These are phyloP conservation scores for Drosophila nigrodunni DNA, from an alignment of 1,140 invertebrate species.

Conservation along the genomic window DNA sequence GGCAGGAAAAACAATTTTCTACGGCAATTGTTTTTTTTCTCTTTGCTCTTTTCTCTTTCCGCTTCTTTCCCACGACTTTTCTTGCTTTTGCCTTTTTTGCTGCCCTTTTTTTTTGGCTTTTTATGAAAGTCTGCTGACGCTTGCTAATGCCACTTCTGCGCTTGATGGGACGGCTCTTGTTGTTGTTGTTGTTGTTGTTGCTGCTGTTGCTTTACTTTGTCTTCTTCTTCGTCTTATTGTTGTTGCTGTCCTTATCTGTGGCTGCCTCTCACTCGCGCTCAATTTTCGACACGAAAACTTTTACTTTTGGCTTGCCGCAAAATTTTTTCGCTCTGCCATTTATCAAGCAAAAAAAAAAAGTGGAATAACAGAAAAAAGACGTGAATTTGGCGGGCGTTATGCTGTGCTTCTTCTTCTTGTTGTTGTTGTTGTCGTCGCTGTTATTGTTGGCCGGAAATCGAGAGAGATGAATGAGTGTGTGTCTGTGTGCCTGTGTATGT, in stretches of 20 bases:
- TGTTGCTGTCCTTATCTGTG: conserved; percentile 40
- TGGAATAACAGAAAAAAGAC: not conserved
- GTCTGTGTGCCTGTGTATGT: not conserved
- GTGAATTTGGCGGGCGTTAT: conserved; percentile 4
- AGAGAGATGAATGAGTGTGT: not conserved
- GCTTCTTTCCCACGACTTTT: conserved; percentile 2
- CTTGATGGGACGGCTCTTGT: conserved; percentile 44
- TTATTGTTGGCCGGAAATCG: conserved; percentile 41
- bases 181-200: conserved; percentile 30
- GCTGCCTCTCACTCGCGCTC: conserved; percentile 19
- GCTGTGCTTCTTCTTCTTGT: not conserved
- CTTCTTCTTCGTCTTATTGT: conserved; percentile 3
- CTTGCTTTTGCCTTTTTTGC: conserved; percentile 1
- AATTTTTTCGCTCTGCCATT: conserved; percentile 59
- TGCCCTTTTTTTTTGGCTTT: conserved; percentile 1
- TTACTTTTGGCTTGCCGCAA: conserved; percentile 61
- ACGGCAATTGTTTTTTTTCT: conserved; percentile 55
- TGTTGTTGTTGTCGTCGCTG: not conserved
- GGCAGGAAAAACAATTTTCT: conserved; percentile 52
- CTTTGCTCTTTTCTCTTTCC: conserved; percentile 5
- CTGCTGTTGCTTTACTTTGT: conserved; percentile 4
- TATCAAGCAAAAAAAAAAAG: conserved; percentile 43
- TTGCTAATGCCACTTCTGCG: conserved; percentile 49
- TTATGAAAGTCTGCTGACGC: conserved; percentile 45
- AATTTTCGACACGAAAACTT: conserved; percentile 40